Base-by-base conservation (phyloP, 2,797 vertebrate species). In the Lagocephalus sceleratus region DNA sequence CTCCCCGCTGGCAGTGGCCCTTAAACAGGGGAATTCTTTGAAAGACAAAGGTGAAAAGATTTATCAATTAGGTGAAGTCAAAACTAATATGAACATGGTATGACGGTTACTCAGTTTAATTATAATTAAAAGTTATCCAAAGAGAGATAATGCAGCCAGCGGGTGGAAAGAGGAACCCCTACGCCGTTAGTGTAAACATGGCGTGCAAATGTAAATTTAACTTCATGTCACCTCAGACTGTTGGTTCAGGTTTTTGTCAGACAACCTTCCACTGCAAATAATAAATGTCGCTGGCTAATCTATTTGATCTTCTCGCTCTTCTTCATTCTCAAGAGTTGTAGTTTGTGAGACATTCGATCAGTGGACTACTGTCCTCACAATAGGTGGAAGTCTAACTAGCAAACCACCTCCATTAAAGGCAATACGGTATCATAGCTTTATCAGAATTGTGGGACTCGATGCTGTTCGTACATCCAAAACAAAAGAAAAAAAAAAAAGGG, bases 361-460 rank as follows among this genome's bases (percentile, higher is more conserved):
- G 54, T 44, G 60, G 57, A 66, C 48, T 45, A 39, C 47, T 71
- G 67, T 75, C 58, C 47, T 62, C 23, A 29, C 72, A 73, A 66
- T 9, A 61, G 58, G 59, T 41, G 56, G 59, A 53, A 70, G 68
- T 67, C 70, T 52, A 69, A 62, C 46, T 42, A 57, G 44, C 46
- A 56, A 53, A 71, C 64, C 62, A 71, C 76, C 73, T 78, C 73
- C 41, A 2, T 82, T 76, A 85, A 89, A 87, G 86, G 85, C 86
- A 89, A 80, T 80, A 74, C 32, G 86, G 86, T 84, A 80, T 87
- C 73, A 69, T 85, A 85, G 84, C 76, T 86, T 83, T 35, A 63
- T 78, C 54, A 63, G 64, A 64, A 67, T 12, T 50, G 54, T 16
- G 54, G 68, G 60, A 65, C 49, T 70, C 20, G n/a, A 60, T 51